These are phyloP conservation scores for Picathartes gymnocephalus DNA, from an alignment of 2,113 vertebrate species.

Conservation along the genomic window DNA sequence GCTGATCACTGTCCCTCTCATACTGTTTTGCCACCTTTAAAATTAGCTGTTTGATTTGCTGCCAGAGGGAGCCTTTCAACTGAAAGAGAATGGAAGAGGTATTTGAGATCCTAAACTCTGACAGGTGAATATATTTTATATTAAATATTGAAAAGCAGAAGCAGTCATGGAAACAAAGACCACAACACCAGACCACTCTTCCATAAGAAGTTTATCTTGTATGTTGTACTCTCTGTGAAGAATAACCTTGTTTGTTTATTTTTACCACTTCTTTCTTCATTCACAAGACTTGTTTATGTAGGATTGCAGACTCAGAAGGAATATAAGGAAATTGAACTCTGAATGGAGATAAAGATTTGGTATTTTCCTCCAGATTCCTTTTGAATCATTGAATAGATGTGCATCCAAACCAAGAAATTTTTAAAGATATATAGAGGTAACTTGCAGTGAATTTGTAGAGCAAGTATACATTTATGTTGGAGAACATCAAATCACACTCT, in stretches of 20 bases:
- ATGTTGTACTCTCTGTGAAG: neutral
- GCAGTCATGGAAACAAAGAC: neutral
- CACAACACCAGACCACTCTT: neutral
- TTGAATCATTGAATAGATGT: neutral
- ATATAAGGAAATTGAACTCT: neutral
- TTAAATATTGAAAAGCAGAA: neutral
- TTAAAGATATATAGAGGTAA: neutral
- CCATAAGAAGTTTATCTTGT: neutral
- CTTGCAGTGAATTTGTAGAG: neutral
- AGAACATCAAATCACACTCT: neutral
- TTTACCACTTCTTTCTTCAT: neutral
- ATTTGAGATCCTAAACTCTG: neutral
- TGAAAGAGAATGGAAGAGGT: neutral
- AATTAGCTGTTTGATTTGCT: neutral
- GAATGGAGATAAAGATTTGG: neutral
- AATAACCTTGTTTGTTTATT: neutral
- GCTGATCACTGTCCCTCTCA: neutral
- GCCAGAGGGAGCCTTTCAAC: neutral
- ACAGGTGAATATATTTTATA: neutral
- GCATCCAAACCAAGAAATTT: neutral
- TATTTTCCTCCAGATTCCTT: neutral
- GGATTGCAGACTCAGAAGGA: neutral
- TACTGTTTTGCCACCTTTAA: neutral
- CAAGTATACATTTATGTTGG: neutral
- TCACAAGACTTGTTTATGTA: neutral